Base-by-base conservation (phyloP, 2,113 vertebrate genomes). In the Lates calcarifer region DNA sequence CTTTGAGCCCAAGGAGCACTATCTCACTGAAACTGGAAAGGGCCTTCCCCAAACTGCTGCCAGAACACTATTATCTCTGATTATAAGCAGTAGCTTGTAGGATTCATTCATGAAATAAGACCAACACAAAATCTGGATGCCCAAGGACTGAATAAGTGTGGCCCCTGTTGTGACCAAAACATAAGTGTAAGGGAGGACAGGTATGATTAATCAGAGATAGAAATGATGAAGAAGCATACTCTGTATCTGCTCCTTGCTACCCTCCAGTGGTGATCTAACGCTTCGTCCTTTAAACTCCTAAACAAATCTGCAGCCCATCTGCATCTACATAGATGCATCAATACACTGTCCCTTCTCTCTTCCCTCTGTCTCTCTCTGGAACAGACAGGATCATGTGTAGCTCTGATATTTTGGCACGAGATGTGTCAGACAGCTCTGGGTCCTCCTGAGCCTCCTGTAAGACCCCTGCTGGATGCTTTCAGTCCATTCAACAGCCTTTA, bases 351-450 rank as follows among this genome's bases (percentile, higher is more conserved):
- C 12, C 20, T 14, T 47, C 69, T 1, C n/a, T 29, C 33, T 60
- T 49, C 47, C 41, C 47, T 55, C 6, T 24, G 10, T 31, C 10
- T 3, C 56, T 24, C 43, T 73, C 71, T 39, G 33, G 20, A 69
- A 45, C 26, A 35, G 58, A 77, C 2, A 8, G 47, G 24, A 24
- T 35, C 60, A 68, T 20, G 29, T 49, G 49, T 5, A 33, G 47
- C 58, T 58, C 39, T 49, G 56, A 74, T 53, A 67, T 67, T 84
- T 83, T 93, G 91, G 92, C 91, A 90, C 68, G 20, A 86, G 90
- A 91, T 88, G 79, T 91, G 85, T 88, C 41, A 6, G 65, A 64
- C 13, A 28, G 74, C 61, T 74, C 68, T 17, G 37, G 68, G 66
- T 82, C 62, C 45, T 67, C 64, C 68, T 41, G 74, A 75, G 69